phyloP scores from a whole-genome alignment of 2,888 invertebrate genomes.

The Miltochrista miniata region DNA sequence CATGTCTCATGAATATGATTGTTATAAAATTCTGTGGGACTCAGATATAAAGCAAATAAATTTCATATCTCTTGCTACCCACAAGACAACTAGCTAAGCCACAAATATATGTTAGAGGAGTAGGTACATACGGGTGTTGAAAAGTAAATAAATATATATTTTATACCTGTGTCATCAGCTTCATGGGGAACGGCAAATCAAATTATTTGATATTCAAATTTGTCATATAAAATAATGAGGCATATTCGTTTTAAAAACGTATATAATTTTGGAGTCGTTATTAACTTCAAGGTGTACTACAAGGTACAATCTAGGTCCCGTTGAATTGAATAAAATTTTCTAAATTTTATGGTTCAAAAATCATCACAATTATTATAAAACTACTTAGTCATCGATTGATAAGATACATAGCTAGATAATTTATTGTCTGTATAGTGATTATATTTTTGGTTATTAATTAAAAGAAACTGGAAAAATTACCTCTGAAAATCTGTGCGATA shows the following conservation, averaged over 20 bases:
- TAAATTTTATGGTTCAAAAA: too few species aligned
- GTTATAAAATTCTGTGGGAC: not conserved
- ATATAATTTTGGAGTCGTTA: not conserved
- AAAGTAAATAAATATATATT: conserved; percentile 9
- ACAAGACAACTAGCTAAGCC: conserved; percentile 7
- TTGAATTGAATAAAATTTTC: conserved; percentile 9
- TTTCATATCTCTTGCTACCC: conserved; percentile 7
- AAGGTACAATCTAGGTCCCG: not conserved
- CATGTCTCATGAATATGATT: conserved; percentile 8
- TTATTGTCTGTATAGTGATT: not conserved
- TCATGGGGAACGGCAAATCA: conserved; percentile 15
- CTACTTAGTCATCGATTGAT: not conserved
- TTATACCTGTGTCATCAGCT: conserved; percentile 21
- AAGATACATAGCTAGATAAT: too few species aligned
- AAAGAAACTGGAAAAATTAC: conserved; percentile 44
- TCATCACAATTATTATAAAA: not conserved
- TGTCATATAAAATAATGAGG: not conserved
- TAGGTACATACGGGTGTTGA: conserved; percentile 6
- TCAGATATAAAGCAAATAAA: conserved; percentile 13
- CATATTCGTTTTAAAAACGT: not conserved
- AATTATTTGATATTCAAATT: conserved; percentile 12
- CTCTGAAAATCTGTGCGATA: conserved; percentile 76
- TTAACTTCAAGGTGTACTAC: not conserved
- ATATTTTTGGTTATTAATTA: not conserved
- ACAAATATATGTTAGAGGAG: conserved; percentile 7